Base-by-base conservation (phyloP, 2,113 vertebrate genomes). In the Oreocharis arfaki region DNA sequence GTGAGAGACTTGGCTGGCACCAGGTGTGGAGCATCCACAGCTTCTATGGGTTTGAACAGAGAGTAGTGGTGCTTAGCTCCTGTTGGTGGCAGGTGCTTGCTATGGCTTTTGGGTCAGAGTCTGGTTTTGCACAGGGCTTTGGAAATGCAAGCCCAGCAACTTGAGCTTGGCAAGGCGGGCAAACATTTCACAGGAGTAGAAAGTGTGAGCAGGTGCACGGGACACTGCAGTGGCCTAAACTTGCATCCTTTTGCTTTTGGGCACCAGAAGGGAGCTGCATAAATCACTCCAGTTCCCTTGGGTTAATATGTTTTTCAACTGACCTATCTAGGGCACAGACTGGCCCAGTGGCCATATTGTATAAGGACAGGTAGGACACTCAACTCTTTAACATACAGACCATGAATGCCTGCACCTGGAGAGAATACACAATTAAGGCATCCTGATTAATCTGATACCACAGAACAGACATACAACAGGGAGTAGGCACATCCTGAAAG, bases 341-440 rank as follows among this genome's bases (percentile, higher is more conserved):
- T 94, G 90, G 76, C 65, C 93, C 50, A 37, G 39, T 80, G 92
- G 89, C 73, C 47, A 30, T 93, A 47, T 46, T 94, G 69, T 22
- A 19, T 91, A 95, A 97, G 89, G 96, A 87, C 87, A 94, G 90
- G 95, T 95, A 96, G 95, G 95, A 97, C 91, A 80, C 71, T 90
- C 89, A 89, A 57, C 92, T 96, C 93, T 95, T 97, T 96, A 97
- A 87, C 77, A 93, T 77, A 96, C 69, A 90, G 93, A 82, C 87
- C 89, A 26, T 80, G 96, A 91, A 85, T 37, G 73, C 75, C 61
- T 0, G 59, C 85, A 97, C 73, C 69, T 76, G 85, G 37, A 68
- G 64, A 89, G 90, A 96, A 97, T 96, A 87, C 89, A 87, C 87
- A 97, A 87, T 95, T 97, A 97, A 95, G 96, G 89, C 69, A 88